These are phyloP conservation scores for Octodon degus DNA, from an alignment of 2,113 vertebrate species.

Conservation along the genomic window DNA sequence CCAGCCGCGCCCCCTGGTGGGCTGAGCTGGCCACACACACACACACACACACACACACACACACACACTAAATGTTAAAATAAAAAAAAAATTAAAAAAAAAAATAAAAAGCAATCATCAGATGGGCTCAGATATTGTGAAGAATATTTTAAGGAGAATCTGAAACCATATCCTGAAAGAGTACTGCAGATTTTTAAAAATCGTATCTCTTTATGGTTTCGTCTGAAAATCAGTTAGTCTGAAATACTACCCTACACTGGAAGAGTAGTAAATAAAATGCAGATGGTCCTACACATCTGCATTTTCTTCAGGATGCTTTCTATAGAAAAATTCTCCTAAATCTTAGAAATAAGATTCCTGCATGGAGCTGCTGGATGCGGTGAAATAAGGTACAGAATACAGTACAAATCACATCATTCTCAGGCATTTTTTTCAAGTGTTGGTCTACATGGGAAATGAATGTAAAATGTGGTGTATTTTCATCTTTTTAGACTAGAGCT, in stretches of 20 bases:
- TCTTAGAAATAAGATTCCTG: slow-evolving; percentile 72
- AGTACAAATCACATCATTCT: slow-evolving; percentile 77
- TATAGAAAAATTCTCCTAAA: slow-evolving; percentile 74
- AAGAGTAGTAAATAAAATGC: slow-evolving; percentile 70
- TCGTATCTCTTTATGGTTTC: not conserved
- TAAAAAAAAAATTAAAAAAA: too few species aligned
- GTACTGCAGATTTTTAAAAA: slow-evolving; percentile 25
- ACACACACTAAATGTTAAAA: too few species aligned
- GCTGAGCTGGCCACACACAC: too few species aligned
- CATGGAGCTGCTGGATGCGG: slow-evolving; percentile 44
- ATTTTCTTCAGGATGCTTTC: slow-evolving; percentile 72
- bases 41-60: too few species aligned
- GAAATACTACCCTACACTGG: slow-evolving; percentile 43
- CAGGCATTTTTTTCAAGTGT: slow-evolving; percentile 77
- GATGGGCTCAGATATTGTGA: slow-evolving; percentile 69
- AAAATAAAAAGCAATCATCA: slow-evolving; percentile 61
- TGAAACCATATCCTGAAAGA: slow-evolving; percentile 48
- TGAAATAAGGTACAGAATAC: slow-evolving; percentile 62
- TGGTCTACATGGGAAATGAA: slow-evolving; percentile 67
- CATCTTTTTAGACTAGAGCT: not conserved
- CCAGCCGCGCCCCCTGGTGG: too few species aligned
- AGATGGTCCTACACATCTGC: not conserved
- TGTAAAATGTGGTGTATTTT: slow-evolving; percentile 75
- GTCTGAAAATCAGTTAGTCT: not conserved
- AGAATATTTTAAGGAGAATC: slow-evolving; percentile 64